Evolutionary conservation across 2,113 vertebrate genomes (phyloP).

Genomic region (Ascaphus truei): DNA sequence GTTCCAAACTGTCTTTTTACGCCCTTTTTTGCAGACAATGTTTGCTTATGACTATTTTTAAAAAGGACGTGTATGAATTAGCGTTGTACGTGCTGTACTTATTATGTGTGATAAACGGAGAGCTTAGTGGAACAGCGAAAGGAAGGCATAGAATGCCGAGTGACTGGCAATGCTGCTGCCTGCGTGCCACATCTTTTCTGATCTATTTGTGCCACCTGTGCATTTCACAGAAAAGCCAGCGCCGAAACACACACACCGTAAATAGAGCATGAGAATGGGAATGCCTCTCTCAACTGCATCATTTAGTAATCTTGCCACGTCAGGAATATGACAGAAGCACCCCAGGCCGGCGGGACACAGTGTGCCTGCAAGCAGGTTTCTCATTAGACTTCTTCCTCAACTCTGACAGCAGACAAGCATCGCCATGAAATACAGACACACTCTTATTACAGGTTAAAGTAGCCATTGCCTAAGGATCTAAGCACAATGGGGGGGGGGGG

Average conservation of each 20-base stretch:
- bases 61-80: no score
- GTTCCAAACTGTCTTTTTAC: no score
- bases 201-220: background rate
- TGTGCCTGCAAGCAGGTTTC: constrained; percentile 10
- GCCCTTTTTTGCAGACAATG: no score
- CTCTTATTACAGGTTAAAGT: background rate
- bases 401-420: constrained; percentile 27
- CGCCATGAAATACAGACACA: background rate
- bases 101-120: no score
- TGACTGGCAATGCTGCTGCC: background rate
- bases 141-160: background rate
- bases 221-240: background rate
- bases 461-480: background rate
- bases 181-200: constrained; percentile 13
- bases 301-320: constrained; percentile 33
- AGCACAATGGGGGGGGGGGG: no score
- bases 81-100: no score
- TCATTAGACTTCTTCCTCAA: constrained; percentile 20
- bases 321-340: constrained; percentile 25
- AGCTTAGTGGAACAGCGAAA: no score
- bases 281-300: constrained; percentile 18
- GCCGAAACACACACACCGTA: constrained; percentile 13
- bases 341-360: constrained; percentile 5
- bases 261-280: constrained; percentile 35
- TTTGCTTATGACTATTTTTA: no score